phyloP scores from a whole-genome alignment of 2,888 invertebrate genomes.

The Agriopis leucophaearia region DNA sequence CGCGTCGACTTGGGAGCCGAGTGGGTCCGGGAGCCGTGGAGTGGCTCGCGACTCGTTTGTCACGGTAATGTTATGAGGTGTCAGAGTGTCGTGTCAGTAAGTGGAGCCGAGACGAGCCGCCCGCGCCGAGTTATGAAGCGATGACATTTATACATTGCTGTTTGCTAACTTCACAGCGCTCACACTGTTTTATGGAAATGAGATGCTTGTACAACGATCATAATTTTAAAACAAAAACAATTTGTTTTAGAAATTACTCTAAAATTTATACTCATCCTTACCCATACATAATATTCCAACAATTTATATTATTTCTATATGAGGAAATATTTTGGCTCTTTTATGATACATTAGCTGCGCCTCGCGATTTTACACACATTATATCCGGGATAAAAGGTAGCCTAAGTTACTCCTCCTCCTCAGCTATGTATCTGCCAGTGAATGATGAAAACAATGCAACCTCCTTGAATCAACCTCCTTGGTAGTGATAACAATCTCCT shows the following conservation, averaged over 20 bases:
- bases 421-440: no score
- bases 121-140: slow-evolving; percentile 31
- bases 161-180: slow-evolving; percentile 36
- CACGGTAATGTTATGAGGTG: slow-evolving; percentile 56
- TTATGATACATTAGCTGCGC: no score
- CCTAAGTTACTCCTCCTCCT: no score
- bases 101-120: slow-evolving; percentile 35
- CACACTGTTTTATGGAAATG: slow-evolving; percentile 17
- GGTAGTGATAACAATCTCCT: no score
- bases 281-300: no score
- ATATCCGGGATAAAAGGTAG: no score
- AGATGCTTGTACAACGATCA: slow-evolving; percentile 10
- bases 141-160: slow-evolving; percentile 34
- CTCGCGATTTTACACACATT: no score
- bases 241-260: background rate
- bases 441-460: no score
- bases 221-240: background rate
- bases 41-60: slow-evolving; percentile 50
- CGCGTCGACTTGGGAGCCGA: slow-evolving; percentile 15
- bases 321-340: no score
- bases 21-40: background rate
- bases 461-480: no score
- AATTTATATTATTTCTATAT: no score
- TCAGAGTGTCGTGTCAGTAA: slow-evolving; percentile 58
- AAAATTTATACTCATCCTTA: background rate